Percentiles rank a stretch among this genome's conserved stretches.
Evolutionary conservation across 1,140 invertebrate species (phyloP).

Genomic region (Bradynema listronoti): DNA sequence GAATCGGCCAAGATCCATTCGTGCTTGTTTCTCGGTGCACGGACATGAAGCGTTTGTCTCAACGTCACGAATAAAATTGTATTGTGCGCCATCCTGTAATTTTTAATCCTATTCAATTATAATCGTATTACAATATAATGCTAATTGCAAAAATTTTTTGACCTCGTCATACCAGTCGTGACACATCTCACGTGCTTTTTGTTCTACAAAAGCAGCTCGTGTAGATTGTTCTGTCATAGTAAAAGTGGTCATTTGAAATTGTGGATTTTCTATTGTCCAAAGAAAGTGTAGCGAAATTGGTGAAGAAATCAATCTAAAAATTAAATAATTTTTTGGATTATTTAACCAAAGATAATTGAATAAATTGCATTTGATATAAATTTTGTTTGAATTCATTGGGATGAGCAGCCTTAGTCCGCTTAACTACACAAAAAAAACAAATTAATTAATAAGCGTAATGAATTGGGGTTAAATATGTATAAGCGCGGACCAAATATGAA

Average conservation of each 20-base stretch:
- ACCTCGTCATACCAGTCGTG: constrained; percentile 56
- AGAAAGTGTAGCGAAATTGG: constrained; percentile 56
- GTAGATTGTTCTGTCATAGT: constrained; percentile 30
- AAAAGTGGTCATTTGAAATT: constrained; percentile 45
- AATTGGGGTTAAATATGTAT: no score
- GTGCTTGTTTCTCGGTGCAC: constrained; percentile 50
- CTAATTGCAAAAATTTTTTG: no score
- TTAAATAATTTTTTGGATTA: neutral
- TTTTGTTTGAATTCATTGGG: no score
- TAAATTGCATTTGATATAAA: no score
- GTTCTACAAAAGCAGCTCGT: constrained; percentile 41
- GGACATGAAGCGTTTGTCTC: constrained; percentile 57
- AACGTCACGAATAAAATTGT: constrained; percentile 53
- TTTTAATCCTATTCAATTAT: no score
- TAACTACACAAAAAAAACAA: constrained; percentile 3
- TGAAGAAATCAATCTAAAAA: constrained; percentile 50
- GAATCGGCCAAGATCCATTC: constrained; percentile 52
- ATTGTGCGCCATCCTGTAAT: constrained; percentile 51
- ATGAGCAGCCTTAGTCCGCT: no score
- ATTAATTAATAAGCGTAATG: no score
- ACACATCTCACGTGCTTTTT: constrained; percentile 54
- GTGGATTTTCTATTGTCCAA: constrained; percentile 52
- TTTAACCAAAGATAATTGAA: neutral
- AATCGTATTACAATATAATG: no score
- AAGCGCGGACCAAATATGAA: neutral